Conservation (phyloP, 2,888 invertebrate genomes). For the Spilosoma lubricipeda region DNA sequence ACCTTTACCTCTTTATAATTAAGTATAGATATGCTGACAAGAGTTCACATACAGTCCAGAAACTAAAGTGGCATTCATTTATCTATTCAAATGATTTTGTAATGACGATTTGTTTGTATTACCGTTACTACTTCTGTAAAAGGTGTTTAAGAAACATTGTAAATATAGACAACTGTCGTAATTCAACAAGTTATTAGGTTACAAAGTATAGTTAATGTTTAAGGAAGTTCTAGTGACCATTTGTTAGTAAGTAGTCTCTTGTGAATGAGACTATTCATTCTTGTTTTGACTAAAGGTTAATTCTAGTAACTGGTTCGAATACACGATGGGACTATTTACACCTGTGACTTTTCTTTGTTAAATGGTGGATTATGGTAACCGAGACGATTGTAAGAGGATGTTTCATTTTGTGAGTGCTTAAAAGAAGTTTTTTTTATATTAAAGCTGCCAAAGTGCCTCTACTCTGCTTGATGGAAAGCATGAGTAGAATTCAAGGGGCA, state of each 20-base stretch:
- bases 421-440: too few species aligned
- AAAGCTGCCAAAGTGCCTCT: too few species aligned
- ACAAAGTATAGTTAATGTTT: conserved; percentile 4
- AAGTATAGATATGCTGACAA: too few species aligned
- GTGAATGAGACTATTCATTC: neutral
- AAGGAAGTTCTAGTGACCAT: neutral
- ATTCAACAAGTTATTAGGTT: neutral
- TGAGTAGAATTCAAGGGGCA: too few species aligned
- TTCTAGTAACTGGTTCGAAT: neutral
- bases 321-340: neutral
- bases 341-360: neutral
- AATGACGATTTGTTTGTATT: conserved; percentile 4
- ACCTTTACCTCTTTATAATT: too few species aligned
- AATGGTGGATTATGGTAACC: too few species aligned
- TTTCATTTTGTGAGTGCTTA: too few species aligned
- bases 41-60: neutral
- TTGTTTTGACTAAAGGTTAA: neutral
- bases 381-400: too few species aligned
- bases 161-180: neutral
- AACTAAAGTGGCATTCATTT: conserved; percentile 5
- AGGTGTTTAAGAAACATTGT: neutral
- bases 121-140: neutral
- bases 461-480: too few species aligned
- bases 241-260: neutral
- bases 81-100: neutral